Evolutionary conservation across 2,113 vertebrate genomes (phyloP).

Genomic region (Zosterops lateralis): DNA sequence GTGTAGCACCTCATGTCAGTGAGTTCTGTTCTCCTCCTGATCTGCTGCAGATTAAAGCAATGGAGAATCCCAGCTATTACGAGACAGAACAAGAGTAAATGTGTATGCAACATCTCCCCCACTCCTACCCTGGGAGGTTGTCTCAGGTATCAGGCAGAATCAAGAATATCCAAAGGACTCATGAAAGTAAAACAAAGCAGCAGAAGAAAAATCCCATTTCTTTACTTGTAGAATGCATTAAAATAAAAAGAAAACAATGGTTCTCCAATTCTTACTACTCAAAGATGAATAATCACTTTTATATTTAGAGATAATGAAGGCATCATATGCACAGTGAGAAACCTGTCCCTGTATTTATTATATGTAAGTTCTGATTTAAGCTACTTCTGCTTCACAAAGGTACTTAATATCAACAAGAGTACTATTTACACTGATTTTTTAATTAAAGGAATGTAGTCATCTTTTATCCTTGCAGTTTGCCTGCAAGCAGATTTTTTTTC

Average conservation of each 20-base stretch:
- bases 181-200: not conserved
- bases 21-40: not conserved
- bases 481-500: not conserved
- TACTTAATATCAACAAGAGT: constrained; percentile 22
- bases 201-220: not conserved
- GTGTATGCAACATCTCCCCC: not conserved
- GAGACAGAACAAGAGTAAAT: not conserved
- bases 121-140: not conserved
- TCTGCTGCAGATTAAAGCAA: not conserved
- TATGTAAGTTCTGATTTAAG: constrained; percentile 20
- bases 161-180: not conserved
- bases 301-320: not conserved
- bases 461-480: constrained; percentile 33
- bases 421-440: constrained; percentile 56
- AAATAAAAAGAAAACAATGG: not conserved
- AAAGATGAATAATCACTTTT: not conserved
- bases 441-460: constrained; percentile 49
- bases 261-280: not conserved
- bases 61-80: not conserved
- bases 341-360: not conserved
- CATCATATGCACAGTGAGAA: constrained; percentile 15
- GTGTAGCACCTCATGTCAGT: not conserved
- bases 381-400: not conserved
- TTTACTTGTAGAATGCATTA: not conserved
- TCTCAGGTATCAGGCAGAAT: not conserved